Evolutionary conservation across 2,888 invertebrate species (phyloP).

Genomic region (Drosophila rubida): DNA sequence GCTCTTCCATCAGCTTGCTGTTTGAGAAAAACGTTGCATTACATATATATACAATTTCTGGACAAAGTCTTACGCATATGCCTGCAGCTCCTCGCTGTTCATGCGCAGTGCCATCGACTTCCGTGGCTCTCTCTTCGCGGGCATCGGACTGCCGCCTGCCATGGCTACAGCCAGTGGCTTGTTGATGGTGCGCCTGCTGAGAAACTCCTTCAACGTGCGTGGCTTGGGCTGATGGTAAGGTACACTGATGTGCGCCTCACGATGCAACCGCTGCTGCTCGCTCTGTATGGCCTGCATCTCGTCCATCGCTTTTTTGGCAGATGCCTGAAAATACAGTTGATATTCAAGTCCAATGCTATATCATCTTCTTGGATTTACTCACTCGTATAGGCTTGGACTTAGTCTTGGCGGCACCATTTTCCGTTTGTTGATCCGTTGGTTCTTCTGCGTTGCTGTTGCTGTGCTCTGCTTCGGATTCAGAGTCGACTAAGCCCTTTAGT

Average conservation of each 20-base stretch:
- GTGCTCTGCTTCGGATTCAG: conserved; percentile 63
- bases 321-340: conserved; percentile 85
- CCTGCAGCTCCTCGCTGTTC: conserved; percentile 88
- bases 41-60: conserved; percentile 36
- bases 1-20: conserved; percentile 89
- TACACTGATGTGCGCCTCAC: conserved; percentile 90
- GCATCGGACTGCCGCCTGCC: conserved; percentile 60
- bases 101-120: conserved; percentile 87
- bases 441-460: conserved; percentile 38
- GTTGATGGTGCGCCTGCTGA: conserved; percentile 84
- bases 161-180: conserved; percentile 61
- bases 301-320: conserved; percentile 89
- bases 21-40: not conserved
- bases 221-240: conserved; percentile 95
- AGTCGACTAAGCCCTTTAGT: conserved; percentile 58
- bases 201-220: conserved; percentile 91
- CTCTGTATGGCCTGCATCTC: conserved; percentile 92
- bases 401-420: not conserved
- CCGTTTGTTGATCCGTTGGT: conserved; percentile 10
- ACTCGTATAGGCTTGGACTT: conserved; percentile 64
- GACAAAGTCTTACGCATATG: conserved; percentile 87
- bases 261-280: conserved; percentile 92
- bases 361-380: not conserved
- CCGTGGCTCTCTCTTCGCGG: conserved; percentile 53
- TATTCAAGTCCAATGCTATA: not conserved